phyloP scores from a whole-genome alignment of 2,113 vertebrate species.

The Casuarius casuarius region DNA sequence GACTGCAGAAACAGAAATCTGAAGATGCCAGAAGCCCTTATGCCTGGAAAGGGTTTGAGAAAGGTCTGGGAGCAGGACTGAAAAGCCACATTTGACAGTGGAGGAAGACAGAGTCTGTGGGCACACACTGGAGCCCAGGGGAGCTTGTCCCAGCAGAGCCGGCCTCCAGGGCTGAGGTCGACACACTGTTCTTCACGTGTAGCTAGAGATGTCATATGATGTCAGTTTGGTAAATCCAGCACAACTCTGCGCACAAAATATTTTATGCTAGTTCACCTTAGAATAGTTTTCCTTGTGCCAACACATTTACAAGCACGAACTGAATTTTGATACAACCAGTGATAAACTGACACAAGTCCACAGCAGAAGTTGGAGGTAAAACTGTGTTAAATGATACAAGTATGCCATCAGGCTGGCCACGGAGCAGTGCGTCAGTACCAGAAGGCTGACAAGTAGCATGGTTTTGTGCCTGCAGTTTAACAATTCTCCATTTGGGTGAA shows the following conservation, averaged over 20 bases:
- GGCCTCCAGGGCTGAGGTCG: background rate
- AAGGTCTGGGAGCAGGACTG: background rate
- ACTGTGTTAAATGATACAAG: background rate
- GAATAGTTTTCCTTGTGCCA: background rate
- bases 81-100: background rate
- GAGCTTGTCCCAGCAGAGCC: no score
- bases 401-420: background rate
- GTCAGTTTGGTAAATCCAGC: background rate
- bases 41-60: background rate
- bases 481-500: no score
- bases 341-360: accelerated
- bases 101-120: accelerated
- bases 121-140: accelerated
- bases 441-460: background rate
- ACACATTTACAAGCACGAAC: background rate
- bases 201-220: background rate
- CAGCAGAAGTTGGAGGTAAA: background rate
- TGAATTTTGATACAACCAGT: background rate
- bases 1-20: background rate
- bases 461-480: no score
- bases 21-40: background rate
- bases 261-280: background rate
- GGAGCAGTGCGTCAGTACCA: background rate
- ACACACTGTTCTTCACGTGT: background rate
- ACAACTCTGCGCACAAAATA: background rate